A percentile compares a stretch with the other conserved stretches of the same genome.
Conservation (phyloP, 2,888 invertebrate species). For the Hirtodrosophila cameraria region DNA sequence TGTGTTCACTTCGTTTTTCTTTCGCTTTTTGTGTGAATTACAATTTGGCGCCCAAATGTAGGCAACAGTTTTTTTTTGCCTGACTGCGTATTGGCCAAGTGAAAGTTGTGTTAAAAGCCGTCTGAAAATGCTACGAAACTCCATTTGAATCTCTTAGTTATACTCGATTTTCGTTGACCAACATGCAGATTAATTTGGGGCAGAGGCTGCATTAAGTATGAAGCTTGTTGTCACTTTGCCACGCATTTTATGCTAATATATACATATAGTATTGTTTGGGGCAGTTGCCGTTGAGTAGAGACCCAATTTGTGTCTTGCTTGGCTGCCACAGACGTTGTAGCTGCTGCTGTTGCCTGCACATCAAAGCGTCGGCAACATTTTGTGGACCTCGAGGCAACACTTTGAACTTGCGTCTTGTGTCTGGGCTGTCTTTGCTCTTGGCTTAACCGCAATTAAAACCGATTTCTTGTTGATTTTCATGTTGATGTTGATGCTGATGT, state of each 20-base stretch:
- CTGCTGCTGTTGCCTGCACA: slow-evolving; percentile 49
- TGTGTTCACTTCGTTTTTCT: slow-evolving; percentile 19
- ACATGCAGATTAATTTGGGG: slow-evolving; percentile 56
- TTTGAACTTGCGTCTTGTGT: slow-evolving; percentile 68
- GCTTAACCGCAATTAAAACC: slow-evolving; percentile 72
- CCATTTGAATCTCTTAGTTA: slow-evolving; percentile 5
- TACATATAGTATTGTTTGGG: background rate
- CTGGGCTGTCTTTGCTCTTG: slow-evolving; percentile 54
- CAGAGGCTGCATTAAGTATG: slow-evolving; percentile 45
- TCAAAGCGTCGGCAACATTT: slow-evolving; percentile 66
- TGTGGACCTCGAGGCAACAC: slow-evolving; percentile 55
- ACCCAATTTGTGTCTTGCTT: slow-evolving; percentile 13
- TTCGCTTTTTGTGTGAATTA: slow-evolving; percentile 59
- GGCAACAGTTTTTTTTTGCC: slow-evolving; percentile 26
- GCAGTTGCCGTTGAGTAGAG: slow-evolving; percentile 1
- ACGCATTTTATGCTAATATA: slow-evolving; percentile 60
- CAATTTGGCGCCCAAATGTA: slow-evolving; percentile 41
- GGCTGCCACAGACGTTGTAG: slow-evolving; percentile 19
- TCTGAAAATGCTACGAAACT: slow-evolving; percentile 33
- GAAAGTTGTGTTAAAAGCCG: slow-evolving; percentile 40
- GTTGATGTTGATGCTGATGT: slow-evolving; percentile 52
- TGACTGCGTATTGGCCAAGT: slow-evolving; percentile 38
- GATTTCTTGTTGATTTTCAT: slow-evolving; percentile 66
- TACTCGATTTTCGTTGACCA: slow-evolving; percentile 2
- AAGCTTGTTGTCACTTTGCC: slow-evolving; percentile 4